Evolutionary conservation across 2,888 invertebrate genomes (phyloP), one percentile per base, ranked within the genome.

Genomic region (Machimus atricapillus): DNA sequence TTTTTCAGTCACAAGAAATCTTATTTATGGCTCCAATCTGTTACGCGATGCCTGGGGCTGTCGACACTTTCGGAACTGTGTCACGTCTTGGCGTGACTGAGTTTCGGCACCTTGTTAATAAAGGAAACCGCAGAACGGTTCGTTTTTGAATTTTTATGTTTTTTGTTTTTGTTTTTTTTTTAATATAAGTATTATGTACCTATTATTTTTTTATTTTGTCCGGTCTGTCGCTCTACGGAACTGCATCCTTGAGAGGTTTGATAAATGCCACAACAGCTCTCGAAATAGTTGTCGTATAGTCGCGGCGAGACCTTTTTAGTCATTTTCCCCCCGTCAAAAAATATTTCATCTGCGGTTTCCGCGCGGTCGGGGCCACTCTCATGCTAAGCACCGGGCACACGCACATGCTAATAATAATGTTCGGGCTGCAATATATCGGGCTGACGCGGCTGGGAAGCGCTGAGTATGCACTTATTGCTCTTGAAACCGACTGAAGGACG

Each of bases 101-200:
- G 81, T 81, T 81, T 81, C 81, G 81, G 34, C 81, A 81, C 81
- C 81, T 81, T 81, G 81, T 81, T 81, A 81, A 81, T 81, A 81
- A 81, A 81, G 81, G 46, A 34, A 81, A 81, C 81, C 81, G 52
- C 81, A 81, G 43, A 34, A 56, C 34, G 81, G 81, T 52, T 81
- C 9, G 34, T 52, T 27, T 79, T 46, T 79, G 9, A 46, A n/a
- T 79, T 16, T 77, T 37, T 37, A 37, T 77, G 40, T 40, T 40
- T 14, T 34, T 1, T 77, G 40, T 40, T 27, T 19, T 19, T 16
- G 52, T 79, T 9, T 74, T 6, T 7, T 34, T 7, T 0, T 0
- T 7, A 34, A 23, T 74, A 27, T 19, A 12, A 4, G 9, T 16
- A 31, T 40, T 77, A n/a, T 40, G 1, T 34, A 40, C 37, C n/a